A percentile compares a stretch with the other conserved stretches of the same genome.
Conservation (phyloP, 2,797 vertebrate species). For the Channallabes apus region DNA sequence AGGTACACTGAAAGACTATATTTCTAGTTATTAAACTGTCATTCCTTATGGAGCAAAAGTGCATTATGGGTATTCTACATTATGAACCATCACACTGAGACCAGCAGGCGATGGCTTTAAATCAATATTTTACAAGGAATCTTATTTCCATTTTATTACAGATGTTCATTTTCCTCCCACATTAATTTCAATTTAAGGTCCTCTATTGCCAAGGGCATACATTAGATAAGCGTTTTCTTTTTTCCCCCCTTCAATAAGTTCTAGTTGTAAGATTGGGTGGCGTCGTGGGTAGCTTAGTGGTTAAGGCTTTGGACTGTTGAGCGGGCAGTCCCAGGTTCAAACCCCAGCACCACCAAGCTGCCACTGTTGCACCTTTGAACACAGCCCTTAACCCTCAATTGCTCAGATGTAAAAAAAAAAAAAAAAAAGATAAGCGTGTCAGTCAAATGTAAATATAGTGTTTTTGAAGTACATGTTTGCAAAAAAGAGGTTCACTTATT, state of each 20-base stretch:
- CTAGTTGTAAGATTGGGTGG: conserved; percentile 15
- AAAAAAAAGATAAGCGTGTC: no score
- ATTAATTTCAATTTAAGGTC: conserved; percentile 45
- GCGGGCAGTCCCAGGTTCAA: no score
- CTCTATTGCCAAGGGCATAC: conserved; percentile 32
- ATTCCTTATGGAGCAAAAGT: conserved; percentile 38
- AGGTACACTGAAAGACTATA: conserved; percentile 28
- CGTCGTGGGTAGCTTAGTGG: no score
- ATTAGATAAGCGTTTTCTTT: conserved; percentile 17
- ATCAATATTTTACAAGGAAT: conserved; percentile 52
- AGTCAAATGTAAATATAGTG: background rate
- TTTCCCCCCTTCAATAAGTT: conserved; percentile 9
- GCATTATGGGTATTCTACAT: conserved; percentile 35
- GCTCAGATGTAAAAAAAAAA: no score
- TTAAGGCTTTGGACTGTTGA: no score
- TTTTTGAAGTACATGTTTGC: conserved; percentile 2
- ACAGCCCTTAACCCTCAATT: no score
- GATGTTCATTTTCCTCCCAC: conserved; percentile 20
- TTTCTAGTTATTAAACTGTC: conserved; percentile 40
- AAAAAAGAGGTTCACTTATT: conserved; percentile 7
- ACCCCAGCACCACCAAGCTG: no score
- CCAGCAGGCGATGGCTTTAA: conserved; percentile 32
- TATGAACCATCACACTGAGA: background rate
- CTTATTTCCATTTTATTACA: conserved; percentile 51
- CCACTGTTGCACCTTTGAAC: no score